A percentile compares a stretch with the other conserved stretches of the same genome.
These are phyloP conservation scores for Sceloporus undulatus DNA, from an alignment of 2,113 vertebrate species.

Conservation along the genomic window DNA sequence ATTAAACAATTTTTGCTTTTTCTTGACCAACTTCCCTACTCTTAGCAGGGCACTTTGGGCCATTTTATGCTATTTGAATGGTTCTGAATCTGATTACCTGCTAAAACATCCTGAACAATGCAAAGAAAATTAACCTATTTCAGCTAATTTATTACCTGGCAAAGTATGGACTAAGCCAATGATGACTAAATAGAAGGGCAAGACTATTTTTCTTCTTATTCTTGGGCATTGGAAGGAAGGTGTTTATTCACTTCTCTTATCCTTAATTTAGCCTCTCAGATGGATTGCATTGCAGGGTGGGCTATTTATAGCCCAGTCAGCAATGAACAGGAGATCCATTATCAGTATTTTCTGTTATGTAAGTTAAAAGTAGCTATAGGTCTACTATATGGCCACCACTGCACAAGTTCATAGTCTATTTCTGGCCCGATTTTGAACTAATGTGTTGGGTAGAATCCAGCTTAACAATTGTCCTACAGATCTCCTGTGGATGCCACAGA, in stretches of 20 bases:
- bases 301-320: neutral
- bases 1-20: constrained; percentile 43
- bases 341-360: too few species aligned
- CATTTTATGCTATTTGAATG: constrained; percentile 48
- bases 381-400: neutral
- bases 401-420: neutral
- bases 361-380: neutral
- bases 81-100: constrained; percentile 42
- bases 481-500: neutral
- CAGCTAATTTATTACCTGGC: neutral
- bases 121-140: neutral
- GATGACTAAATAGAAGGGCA: neutral
- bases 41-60: constrained; percentile 36
- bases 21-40: constrained; percentile 24
- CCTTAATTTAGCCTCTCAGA: neutral
- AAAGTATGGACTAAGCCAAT: constrained; percentile 19
- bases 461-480: too few species aligned
- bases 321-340: neutral
- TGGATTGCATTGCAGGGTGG: neutral
- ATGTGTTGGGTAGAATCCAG: too few species aligned
- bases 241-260: neutral
- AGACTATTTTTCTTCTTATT: neutral
- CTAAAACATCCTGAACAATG: constrained; percentile 13
- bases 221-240: neutral
- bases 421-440: neutral